Evolutionary conservation across 2,797 vertebrate genomes (phyloP), one percentile per base, ranked within the genome.

Genomic region (Astyanax mexicanus): DNA sequence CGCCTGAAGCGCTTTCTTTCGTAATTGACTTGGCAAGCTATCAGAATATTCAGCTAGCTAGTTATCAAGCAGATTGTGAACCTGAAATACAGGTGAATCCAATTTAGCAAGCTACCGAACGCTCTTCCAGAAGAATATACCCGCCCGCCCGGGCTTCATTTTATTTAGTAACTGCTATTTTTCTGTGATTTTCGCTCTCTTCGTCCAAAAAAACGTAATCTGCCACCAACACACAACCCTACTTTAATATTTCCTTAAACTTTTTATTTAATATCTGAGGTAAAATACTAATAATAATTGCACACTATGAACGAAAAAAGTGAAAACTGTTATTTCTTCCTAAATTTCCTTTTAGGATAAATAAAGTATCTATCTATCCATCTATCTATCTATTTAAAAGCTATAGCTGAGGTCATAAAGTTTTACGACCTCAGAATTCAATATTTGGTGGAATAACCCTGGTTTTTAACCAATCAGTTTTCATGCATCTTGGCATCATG

Each of bases 61-160:
- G 38, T 62, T 62, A 62, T 38, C 37, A 62, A 23, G 19, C 15
- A 23, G 37, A 40, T 23, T 42, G 60, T 40, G 19, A 62, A 62
- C 60, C 10, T 23, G 19, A 42, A 54, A 54, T 21, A 54, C 51
- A 54, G 51, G 21, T 54, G 51, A 62, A 62, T 62, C 60, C 37
- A 62, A 42, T 42, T 62, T 62, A 15, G 37, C 37, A 12, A 40
- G 37, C 19, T 21, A 40, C 60, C 40, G 17, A 38, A 61, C 61
- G n/a, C 6, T 19, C 35, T 21, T 60, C 17, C 35, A 38, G 4
- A n/a, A 3, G 17, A 62, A 40, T n/a, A 21, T 1, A 37, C 10
- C 17, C 62, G 58, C 1, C 58, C 62, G 60, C 11, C 38, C 10
- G 42, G 62, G 38, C 10, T 19, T 60, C 6, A 19, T 1, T 60